A percentile compares a stretch with the other conserved stretches of the same genome.
phyloP scores from a whole-genome alignment of 1,140 invertebrate species.

The Mamestra configurata region DNA sequence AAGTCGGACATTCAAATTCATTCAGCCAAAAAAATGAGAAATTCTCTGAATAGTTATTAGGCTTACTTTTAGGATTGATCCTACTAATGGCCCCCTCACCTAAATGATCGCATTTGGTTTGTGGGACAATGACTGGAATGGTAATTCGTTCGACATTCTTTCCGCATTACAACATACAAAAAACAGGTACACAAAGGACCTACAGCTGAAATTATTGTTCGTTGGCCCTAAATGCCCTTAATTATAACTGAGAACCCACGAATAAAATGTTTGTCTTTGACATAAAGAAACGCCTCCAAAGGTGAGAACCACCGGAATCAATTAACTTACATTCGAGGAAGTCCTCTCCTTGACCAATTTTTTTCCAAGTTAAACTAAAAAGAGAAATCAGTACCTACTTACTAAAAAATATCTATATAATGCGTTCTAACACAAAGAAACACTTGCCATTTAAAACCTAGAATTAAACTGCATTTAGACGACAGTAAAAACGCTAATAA shows the following conservation, averaged over 20 bases:
- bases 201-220: not conserved
- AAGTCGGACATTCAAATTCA: not conserved
- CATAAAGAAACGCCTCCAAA: constrained; percentile 15
- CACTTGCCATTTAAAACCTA: not conserved
- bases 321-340: constrained; percentile 24
- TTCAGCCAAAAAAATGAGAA: not conserved
- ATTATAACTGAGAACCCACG: not conserved
- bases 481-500: not conserved
- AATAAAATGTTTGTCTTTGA: not conserved
- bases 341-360: constrained; percentile 23
- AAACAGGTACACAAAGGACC: too few species aligned
- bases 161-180: not conserved
- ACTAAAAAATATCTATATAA: not conserved
- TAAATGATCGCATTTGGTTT: not conserved
- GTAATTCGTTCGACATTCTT: not conserved
- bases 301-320: not conserved
- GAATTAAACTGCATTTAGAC: not conserved
- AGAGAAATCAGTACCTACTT: not conserved
- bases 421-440: not conserved
- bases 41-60: not conserved
- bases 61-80: not conserved
- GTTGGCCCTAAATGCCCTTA: not conserved
- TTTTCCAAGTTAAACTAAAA: not conserved
- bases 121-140: not conserved
- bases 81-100: not conserved